A percentile compares a stretch with the other conserved stretches of the same genome.
phyloP scores from a whole-genome alignment of 2,797 vertebrate species.

The Sebastes minor region DNA sequence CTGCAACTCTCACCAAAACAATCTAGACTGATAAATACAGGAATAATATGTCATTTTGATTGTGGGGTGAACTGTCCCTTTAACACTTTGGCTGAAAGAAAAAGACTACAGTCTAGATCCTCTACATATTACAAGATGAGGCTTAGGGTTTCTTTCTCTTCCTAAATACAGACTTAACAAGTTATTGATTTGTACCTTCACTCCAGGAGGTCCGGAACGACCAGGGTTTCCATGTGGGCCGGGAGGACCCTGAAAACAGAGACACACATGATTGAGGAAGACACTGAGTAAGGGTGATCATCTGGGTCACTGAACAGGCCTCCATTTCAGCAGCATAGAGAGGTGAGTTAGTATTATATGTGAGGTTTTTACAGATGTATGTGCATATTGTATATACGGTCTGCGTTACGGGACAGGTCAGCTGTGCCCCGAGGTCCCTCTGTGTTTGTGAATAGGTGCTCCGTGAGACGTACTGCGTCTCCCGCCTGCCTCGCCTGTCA shows the following conservation, averaged over 20 bases:
- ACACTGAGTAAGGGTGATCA: constrained; percentile 22
- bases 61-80: neutral
- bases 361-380: constrained; percentile 32
- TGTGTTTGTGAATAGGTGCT: constrained; percentile 42
- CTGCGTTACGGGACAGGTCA: constrained; percentile 28
- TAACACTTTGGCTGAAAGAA: neutral
- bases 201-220: constrained; percentile 85
- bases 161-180: neutral
- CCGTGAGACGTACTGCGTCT: constrained; percentile 35
- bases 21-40: neutral
- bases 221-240: constrained; percentile 97
- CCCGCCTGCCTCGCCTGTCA: constrained; percentile 24
- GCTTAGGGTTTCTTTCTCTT: neutral
- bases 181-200: constrained; percentile 81
- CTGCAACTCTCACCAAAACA: neutral
- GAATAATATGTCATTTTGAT: neutral
- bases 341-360: neutral
- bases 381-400: constrained; percentile 17
- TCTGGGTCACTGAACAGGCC: constrained; percentile 14
- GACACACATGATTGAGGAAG: constrained; percentile 44
- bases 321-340: neutral
- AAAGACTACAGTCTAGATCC: neutral
- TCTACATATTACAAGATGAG: neutral
- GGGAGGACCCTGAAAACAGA: constrained; percentile 87
- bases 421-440: constrained; percentile 19